These are phyloP conservation scores for Kuschelorhynchus macadamiae DNA, from an alignment of 2,888 invertebrate genomes.

Conservation along the genomic window DNA sequence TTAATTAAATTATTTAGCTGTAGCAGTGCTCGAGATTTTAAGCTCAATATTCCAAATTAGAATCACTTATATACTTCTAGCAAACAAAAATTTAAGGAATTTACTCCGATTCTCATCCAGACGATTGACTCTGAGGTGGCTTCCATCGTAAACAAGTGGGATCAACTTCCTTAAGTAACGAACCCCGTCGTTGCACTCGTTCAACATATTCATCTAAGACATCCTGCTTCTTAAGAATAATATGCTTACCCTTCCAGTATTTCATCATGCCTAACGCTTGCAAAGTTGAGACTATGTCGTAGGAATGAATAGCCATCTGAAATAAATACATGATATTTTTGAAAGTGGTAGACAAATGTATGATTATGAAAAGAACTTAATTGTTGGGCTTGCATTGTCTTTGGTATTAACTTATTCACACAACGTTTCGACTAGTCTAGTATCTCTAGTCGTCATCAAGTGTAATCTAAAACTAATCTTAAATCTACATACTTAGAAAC, in stretches of 20 bases:
- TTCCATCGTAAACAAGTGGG: slow-evolving; percentile 90
- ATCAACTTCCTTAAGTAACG: slow-evolving; percentile 90
- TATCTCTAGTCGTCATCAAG: no score
- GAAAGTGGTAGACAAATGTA: no score
- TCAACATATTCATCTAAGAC: slow-evolving; percentile 94
- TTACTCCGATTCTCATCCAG: slow-evolving; percentile 50
- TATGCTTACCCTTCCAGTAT: slow-evolving; percentile 97
- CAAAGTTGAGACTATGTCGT: slow-evolving; percentile 97
- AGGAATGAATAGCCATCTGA: slow-evolving; percentile 93
- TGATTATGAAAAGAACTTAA: no score
- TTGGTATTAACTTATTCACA: no score
- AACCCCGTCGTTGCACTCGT: slow-evolving; percentile 81
- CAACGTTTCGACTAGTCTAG: no score
- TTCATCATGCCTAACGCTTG: slow-evolving; percentile 98
- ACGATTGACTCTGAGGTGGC: slow-evolving; percentile 72
- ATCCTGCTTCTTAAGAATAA: slow-evolving; percentile 95
- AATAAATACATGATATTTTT: no score
- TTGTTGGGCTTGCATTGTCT: no score
- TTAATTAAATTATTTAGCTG: no score
- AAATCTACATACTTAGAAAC: no score
- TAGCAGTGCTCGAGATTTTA: no score
- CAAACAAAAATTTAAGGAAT: slow-evolving; percentile 15
- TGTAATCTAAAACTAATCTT: no score
- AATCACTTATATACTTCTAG: not conserved
- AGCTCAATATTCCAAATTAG: no score